These are phyloP conservation scores for Dryadula phaetusa DNA, from an alignment of 2,888 invertebrate species.

Conservation along the genomic window DNA sequence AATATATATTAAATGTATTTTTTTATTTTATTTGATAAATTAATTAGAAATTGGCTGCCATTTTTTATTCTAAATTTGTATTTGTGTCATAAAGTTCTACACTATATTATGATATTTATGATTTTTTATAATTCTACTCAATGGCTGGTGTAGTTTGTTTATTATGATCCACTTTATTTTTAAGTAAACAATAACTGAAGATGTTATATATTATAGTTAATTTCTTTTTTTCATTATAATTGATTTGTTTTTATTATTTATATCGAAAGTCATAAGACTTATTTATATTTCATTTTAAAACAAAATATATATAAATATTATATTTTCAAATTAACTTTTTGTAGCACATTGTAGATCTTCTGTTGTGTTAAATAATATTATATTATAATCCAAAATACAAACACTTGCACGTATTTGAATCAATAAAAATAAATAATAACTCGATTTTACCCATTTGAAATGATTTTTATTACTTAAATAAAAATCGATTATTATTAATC, in stretches of 20 bases:
- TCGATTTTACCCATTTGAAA: too few relatives aligned
- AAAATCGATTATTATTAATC: background rate
- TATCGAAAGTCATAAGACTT: too few relatives aligned
- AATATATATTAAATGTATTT: too few relatives aligned
- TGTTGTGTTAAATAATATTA: background rate
- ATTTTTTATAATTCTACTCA: too few relatives aligned
- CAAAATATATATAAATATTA: background rate
- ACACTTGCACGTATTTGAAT: background rate
- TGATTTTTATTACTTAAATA: background rate
- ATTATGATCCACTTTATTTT: too few relatives aligned
- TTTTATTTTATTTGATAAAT: background rate
- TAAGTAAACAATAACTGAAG: too few relatives aligned
- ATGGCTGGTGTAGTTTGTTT: too few relatives aligned
- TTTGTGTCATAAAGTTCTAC: conserved; percentile 9
- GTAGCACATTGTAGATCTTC: conserved; percentile 3
- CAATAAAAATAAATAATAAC: background rate
- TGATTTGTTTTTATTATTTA: too few relatives aligned
- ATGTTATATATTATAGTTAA: too few relatives aligned
- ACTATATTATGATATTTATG: too few relatives aligned
- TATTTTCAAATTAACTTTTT: background rate
- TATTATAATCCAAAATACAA: too few relatives aligned
- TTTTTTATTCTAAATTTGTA: background rate
- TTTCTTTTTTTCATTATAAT: too few relatives aligned
- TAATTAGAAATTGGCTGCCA: background rate
- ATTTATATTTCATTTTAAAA: background rate